Conservation (phyloP, 2,113 vertebrate genomes). For the Connochaetes taurinus region DNA sequence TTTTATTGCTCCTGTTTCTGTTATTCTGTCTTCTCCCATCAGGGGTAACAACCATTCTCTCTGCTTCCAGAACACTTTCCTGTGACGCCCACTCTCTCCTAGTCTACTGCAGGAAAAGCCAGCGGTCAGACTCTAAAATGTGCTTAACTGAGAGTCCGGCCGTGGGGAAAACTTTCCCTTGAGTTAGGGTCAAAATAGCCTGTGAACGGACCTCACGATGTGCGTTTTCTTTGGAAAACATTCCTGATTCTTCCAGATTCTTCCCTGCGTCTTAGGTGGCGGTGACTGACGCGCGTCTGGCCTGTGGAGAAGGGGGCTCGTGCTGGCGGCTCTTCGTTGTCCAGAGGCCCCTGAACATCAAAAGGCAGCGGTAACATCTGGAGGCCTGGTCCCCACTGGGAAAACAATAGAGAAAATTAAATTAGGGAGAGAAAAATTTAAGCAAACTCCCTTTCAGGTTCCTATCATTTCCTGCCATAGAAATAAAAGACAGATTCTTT, state of each 20-base stretch:
- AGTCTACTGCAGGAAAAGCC: neutral
- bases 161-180: neutral
- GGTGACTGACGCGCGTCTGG: neutral
- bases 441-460: constrained; percentile 24
- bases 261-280: neutral
- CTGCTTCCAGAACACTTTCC: neutral
- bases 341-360: constrained; percentile 32
- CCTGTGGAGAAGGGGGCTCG: neutral
- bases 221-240: neutral
- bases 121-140: neutral
- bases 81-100: neutral
- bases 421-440: constrained; percentile 40
- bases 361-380: constrained; percentile 41
- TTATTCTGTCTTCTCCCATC: neutral
- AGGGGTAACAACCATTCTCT: neutral
- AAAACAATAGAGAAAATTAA: constrained; percentile 47
- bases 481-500: constrained; percentile 45
- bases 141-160: neutral
- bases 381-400: neutral
- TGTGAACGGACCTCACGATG: neutral
- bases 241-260: neutral
- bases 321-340: neutral
- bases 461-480: constrained; percentile 37
- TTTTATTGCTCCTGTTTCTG: neutral
- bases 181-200: neutral